Base-by-base conservation (phyloP, 2,113 vertebrate genomes). In the Porphyrio hochstetteri region DNA sequence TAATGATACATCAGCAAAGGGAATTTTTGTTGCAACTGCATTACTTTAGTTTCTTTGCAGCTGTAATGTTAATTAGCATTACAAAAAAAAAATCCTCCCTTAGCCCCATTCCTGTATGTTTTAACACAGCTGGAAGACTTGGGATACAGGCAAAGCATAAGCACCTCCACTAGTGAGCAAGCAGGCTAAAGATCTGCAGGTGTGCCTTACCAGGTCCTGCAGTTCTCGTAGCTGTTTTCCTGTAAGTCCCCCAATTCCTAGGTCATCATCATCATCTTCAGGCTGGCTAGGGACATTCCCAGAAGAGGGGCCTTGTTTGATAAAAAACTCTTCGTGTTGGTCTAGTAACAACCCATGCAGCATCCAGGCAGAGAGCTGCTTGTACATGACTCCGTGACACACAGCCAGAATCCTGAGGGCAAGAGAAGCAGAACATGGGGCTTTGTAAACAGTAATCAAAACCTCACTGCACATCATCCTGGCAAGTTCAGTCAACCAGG, bases 301-400 rank as follows among this genome's bases (percentile, higher is more conserved):
- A 13, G 98, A 99, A 71, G 99, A 99, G 6, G 99, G 99, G 8
- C 99, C 99, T 92, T 99, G 99, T 96, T 98, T 99, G 92, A 99
- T 98, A 44, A 99, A 99, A 88, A 99, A 99, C 98, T 99, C 99
- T 97, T 99, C 99, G 3, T 99, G 99, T 35, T 99, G 99, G 94
- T 99, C 99, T 93, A 99, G 96, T 36, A 99, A 98, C 78, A 99
- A 86, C 6, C 99, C 99, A 5, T 99, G 99, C 57, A 99, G 97
- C 99, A 99, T 99, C 99, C 99, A 99, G 40, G 99, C 99, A 7
- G 99, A 99, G 11, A 99, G 98, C 98, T 99, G 99, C 88, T 99
- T 99, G 94, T 99, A 99, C 99, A 99, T 99, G 89, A 99, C 99
- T 19, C 99, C 99, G 4, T 99, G 99, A 90, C 99, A 99, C 82